A percentile compares a stretch with the other conserved stretches of the same genome.
These are phyloP conservation scores for Tragelaphus eurycerus DNA, from an alignment of 2,797 vertebrate species.

Conservation along the genomic window DNA sequence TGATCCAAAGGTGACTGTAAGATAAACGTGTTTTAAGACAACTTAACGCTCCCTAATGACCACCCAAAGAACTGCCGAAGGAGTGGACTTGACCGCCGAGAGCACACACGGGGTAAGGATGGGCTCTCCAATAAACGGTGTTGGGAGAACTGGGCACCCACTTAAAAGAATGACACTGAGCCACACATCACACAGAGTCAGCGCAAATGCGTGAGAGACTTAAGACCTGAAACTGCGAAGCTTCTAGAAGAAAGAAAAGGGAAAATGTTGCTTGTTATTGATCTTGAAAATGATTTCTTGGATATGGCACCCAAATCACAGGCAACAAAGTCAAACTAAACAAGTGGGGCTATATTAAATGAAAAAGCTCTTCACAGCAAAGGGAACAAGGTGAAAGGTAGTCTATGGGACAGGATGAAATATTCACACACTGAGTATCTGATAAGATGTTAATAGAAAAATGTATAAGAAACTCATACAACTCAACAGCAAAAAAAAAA, in stretches of 20 bases:
- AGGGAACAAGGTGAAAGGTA: background rate
- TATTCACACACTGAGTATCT: no score
- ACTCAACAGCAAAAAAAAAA: background rate
- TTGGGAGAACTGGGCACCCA: background rate
- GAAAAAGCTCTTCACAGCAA: background rate
- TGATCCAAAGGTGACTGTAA: background rate
- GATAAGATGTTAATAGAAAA: no score
- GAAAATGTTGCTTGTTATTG: no score
- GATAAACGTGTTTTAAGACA: background rate
- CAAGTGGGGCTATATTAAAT: background rate
- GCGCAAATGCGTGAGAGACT: background rate
- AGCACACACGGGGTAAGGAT: accelerated
- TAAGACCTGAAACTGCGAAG: background rate
- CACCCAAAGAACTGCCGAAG: background rate
- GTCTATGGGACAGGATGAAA: background rate
- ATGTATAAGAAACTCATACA: background rate
- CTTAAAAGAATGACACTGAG: background rate
- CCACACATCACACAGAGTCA: background rate
- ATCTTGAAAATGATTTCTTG: background rate
- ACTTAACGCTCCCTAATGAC: no score
- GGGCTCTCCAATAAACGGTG: background rate
- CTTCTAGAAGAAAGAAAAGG: background rate
- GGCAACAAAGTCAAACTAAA: background rate
- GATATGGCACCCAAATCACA: background rate
- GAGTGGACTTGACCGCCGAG: accelerated